Percentiles rank a stretch among this genome's conserved stretches.
Evolutionary conservation across 2,888 invertebrate species (phyloP).

Genomic region (Cacoxenus indagator): DNA sequence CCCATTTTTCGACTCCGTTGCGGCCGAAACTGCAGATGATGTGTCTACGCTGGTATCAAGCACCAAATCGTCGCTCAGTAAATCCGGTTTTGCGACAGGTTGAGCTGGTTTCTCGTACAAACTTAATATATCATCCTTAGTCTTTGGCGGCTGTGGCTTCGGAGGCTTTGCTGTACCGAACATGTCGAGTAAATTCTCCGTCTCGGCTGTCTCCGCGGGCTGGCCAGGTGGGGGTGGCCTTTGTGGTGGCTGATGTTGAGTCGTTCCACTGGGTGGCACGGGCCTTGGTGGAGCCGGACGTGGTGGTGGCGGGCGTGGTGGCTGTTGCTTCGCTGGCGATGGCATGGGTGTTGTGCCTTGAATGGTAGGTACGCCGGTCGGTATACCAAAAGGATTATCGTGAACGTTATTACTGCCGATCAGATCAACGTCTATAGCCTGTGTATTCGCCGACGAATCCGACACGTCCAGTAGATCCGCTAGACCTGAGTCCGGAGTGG

Average conservation of each 20-base stretch:
- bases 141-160: constrained; percentile 72
- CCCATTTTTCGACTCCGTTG: constrained; percentile 26
- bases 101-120: constrained; percentile 71
- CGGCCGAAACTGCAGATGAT: constrained; percentile 21
- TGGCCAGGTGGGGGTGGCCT: constrained; percentile 62
- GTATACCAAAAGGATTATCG: constrained; percentile 70
- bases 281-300: constrained; percentile 66
- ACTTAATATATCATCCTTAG: constrained; percentile 76
- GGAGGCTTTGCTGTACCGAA: constrained; percentile 72
- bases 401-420: constrained; percentile 50
- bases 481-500: constrained; percentile 79
- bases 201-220: constrained; percentile 43
- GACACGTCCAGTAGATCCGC: constrained; percentile 78
- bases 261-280: constrained; percentile 61
- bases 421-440: constrained; percentile 60
- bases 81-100: constrained; percentile 72
- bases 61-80: constrained; percentile 74
- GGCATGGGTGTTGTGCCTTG: constrained; percentile 72
- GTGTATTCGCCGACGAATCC: constrained; percentile 67
- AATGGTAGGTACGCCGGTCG: constrained; percentile 69
- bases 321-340: constrained; percentile 72
- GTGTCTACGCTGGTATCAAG: constrained; percentile 42
- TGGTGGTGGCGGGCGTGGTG: constrained; percentile 71
- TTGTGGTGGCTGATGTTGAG: constrained; percentile 51
- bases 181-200: constrained; percentile 74